A percentile compares a stretch with the other conserved stretches of the same genome.
Conservation (phyloP, 2,888 invertebrate species). For the Ctena decussata region DNA sequence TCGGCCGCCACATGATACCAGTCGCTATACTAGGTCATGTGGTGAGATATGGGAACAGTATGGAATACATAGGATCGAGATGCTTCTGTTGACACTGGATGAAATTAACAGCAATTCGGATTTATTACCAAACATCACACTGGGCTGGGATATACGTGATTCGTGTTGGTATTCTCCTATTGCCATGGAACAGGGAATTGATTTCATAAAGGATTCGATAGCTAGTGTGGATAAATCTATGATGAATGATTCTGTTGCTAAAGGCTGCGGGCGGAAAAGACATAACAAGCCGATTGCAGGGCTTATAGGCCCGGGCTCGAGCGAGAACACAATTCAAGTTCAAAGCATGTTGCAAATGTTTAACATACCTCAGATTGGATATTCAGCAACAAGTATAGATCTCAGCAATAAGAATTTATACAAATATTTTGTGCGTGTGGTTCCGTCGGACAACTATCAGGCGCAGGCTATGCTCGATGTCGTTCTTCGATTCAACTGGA, state of each 20-base stretch:
- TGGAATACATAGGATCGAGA: slow-evolving; percentile 92
- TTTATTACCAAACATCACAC: slow-evolving; percentile 89
- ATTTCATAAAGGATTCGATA: slow-evolving; percentile 91
- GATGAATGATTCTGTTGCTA: slow-evolving; percentile 49
- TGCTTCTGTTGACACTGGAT: slow-evolving; percentile 82
- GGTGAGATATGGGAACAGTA: slow-evolving; percentile 91
- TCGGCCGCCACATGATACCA: slow-evolving; percentile 87
- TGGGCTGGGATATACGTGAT: slow-evolving; percentile 92
- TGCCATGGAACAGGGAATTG: slow-evolving; percentile 92
- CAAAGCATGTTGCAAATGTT: slow-evolving; percentile 93
- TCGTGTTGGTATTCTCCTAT: slow-evolving; percentile 94
- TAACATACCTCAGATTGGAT: slow-evolving; percentile 91
- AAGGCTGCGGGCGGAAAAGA: slow-evolving; percentile 39
- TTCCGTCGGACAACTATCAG: slow-evolving; percentile 93
- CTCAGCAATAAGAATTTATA: slow-evolving; percentile 92
- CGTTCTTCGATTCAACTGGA: slow-evolving; percentile 90
- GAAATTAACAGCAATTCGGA: slow-evolving; percentile 89
- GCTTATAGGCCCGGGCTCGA: slow-evolving; percentile 92
- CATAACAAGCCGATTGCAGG: slow-evolving; percentile 88
- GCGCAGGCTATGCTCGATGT: slow-evolving; percentile 91
- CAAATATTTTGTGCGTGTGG: slow-evolving; percentile 93
- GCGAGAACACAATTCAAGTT: slow-evolving; percentile 91
- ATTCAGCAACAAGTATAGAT: slow-evolving; percentile 93
- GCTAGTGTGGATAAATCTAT: slow-evolving; percentile 71
- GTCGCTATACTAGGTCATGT: slow-evolving; percentile 88